Evolutionary conservation across 2,888 invertebrate species (phyloP), one percentile per base, ranked within the genome.

Genomic region (Empis livida): DNA sequence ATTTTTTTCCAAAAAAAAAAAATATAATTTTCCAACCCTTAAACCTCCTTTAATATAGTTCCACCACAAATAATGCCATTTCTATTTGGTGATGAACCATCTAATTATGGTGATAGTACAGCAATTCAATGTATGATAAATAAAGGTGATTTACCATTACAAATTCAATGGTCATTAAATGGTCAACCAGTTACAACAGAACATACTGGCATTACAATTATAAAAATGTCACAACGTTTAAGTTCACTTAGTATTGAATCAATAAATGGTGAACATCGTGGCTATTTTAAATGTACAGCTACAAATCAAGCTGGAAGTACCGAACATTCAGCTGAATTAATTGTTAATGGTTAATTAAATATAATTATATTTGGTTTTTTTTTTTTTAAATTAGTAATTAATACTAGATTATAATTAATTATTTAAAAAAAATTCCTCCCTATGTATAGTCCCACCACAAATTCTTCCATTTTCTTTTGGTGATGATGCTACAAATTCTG

Each of bases 121-220:
- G 84, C 84, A 48, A 75, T 83, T 4, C 78, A 79, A 54, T 88
- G 87, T 65, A 79, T 82, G 70, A 80, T 86, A 38, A 76, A 78
- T 43, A 84, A 85, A 67, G 87, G 91, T 41, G 90, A 90, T 63
- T 73, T 78, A 44, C 90, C 89, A 9, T 72, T 90, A 32, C 77
- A 78, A 59, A 80, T 90, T 46, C 76, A 76, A 45, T 89, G 89
- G 89, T 75, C 74, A 27, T 77, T 86, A 53, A 83, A 87, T 67
- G 79, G 77, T 55, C 74, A 69, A 62, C 74, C 71, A 56, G 77
- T 74, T 56, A 73, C 59, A 48, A 73, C 59, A 47, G 72, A 70
- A 61, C 73, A 74, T 49, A 68, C 70, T 53, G 78, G 79, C 54
- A 71, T 80, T 48, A 69, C 74, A 1, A 73, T 78, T 37, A 72